Base-by-base conservation (phyloP, 2,888 invertebrate species). In the Drosophila neotestacea region DNA sequence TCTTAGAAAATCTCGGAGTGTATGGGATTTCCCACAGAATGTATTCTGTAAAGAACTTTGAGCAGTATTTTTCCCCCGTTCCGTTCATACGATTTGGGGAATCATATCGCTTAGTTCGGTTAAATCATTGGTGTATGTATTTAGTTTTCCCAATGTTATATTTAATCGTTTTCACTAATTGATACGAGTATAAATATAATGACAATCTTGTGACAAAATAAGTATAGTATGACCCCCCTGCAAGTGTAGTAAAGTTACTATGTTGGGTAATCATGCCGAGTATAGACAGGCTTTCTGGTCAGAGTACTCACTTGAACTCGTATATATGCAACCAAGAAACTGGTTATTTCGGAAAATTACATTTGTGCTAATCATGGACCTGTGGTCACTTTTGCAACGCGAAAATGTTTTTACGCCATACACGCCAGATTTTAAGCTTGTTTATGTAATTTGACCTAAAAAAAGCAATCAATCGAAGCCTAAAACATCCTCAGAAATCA, bases 291-390 rank as follows among this genome's bases (percentile, higher is more conserved):
- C 41, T 39, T 56, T 64, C 64, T 67, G 67, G 46, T 41, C 58
- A 55, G 44, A 22, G 27, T 58, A 58, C 46, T 44, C 36, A 58
- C 47, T 47, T 58, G 47, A 46, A 58, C 58, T 38, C 38, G 38
- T 30, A 42, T n/a, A 16, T 38, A 58, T 47, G 56, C 71, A 67
- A 74, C 11, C 42, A 59, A 36, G n/a, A 74, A 75, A 75, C 74
- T 58, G 68, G 74, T 75, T 75, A 48, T 63, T 47, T 44, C 62
- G 38, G 61, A 73, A 48, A 62, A 72, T 28, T 66, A 56, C 66
- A 71, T 74, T 74, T 67, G 71, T 51, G 75, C 75, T 74, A 67
- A 74, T 74, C 74, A 74, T 61, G 70, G 70, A 74, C 58, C 58
- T 70, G 74, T 74, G 60, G 67, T 71, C 67, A 60, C 59, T 74